Evolutionary conservation across 1,140 invertebrate species (phyloP).

Genomic region (Drosophila pandora): DNA sequence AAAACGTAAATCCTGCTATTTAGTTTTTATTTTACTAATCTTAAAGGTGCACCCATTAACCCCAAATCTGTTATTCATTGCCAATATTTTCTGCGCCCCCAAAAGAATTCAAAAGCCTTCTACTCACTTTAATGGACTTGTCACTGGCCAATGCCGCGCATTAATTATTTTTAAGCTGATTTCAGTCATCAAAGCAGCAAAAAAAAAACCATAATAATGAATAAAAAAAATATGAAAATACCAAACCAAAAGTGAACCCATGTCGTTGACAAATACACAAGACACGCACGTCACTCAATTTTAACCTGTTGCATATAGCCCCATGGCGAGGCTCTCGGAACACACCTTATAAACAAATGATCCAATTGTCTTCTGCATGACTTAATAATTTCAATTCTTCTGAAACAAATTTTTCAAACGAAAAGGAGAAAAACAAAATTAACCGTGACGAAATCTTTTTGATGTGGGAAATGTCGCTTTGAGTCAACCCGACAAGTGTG

Average conservation of each 20-base stretch:
- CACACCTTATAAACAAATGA: slow-evolving; percentile 79
- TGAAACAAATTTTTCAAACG: slow-evolving; percentile 68
- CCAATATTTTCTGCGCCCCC: neutral
- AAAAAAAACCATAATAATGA: slow-evolving; percentile 22
- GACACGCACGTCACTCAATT: slow-evolving; percentile 58
- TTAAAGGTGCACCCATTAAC: neutral
- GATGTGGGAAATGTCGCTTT: slow-evolving; percentile 82
- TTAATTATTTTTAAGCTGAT: slow-evolving; percentile 82
- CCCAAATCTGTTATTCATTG: neutral
- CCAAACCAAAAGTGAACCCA: slow-evolving; percentile 33
- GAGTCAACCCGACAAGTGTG: slow-evolving; percentile 77
- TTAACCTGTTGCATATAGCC: slow-evolving; percentile 71
- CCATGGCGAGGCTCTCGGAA: slow-evolving; percentile 37
- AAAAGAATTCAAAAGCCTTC: slow-evolving; percentile 2
- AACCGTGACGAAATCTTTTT: slow-evolving; percentile 80
- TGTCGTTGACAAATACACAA: slow-evolving; percentile 60
- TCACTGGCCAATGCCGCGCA: slow-evolving; percentile 76
- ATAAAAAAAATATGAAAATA: slow-evolving; percentile 18
- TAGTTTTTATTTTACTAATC: neutral
- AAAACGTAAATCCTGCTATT: neutral
- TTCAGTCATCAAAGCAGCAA: slow-evolving; percentile 43
- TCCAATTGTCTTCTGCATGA: slow-evolving; percentile 82
- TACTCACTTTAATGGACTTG: slow-evolving; percentile 77
- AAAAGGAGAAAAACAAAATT: slow-evolving; percentile 43
- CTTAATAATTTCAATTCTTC: slow-evolving; percentile 67